A percentile compares a stretch with the other conserved stretches of the same genome.
phyloP scores from a whole-genome alignment of 2,113 vertebrate genomes.

The Indicator maculatus region DNA sequence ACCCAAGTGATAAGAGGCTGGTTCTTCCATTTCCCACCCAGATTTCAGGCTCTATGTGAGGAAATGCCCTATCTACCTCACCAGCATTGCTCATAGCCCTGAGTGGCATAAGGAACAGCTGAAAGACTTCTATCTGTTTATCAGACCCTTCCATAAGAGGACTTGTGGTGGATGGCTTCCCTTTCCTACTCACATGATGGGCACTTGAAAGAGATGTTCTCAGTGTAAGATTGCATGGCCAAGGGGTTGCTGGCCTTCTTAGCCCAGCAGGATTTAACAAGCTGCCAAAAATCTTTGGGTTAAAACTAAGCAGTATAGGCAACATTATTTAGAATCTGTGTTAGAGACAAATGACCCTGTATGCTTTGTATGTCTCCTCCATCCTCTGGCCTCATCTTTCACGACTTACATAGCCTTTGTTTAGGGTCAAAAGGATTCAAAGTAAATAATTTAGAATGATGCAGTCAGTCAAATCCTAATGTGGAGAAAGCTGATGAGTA shows the following conservation, averaged over 20 bases:
- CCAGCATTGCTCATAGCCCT: not conserved
- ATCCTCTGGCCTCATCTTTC: not conserved
- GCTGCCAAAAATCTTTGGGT: not conserved
- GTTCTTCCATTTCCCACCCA: not conserved
- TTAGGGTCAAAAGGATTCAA: not conserved
- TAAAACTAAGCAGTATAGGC: not conserved
- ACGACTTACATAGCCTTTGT: not conserved
- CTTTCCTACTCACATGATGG: rapidly evolving
- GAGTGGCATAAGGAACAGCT: not conserved
- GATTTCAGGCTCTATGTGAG: not conserved
- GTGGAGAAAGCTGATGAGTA: not conserved
- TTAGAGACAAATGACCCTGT: not conserved
- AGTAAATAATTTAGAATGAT: no score
- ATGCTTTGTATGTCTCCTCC: not conserved
- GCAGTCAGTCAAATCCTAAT: no score
- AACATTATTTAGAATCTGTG: not conserved
- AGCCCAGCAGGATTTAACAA: not conserved
- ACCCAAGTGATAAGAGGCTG: not conserved
- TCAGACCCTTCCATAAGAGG: not conserved
- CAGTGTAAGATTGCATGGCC: not conserved
- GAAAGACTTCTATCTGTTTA: not conserved
- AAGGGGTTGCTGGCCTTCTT: not conserved
- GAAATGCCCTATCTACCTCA: not conserved
- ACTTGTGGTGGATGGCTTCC: not conserved
- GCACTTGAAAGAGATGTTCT: not conserved